These are phyloP conservation scores for Teleogryllus oceanicus DNA, from an alignment of 2,888 invertebrate genomes.

Conservation along the genomic window DNA sequence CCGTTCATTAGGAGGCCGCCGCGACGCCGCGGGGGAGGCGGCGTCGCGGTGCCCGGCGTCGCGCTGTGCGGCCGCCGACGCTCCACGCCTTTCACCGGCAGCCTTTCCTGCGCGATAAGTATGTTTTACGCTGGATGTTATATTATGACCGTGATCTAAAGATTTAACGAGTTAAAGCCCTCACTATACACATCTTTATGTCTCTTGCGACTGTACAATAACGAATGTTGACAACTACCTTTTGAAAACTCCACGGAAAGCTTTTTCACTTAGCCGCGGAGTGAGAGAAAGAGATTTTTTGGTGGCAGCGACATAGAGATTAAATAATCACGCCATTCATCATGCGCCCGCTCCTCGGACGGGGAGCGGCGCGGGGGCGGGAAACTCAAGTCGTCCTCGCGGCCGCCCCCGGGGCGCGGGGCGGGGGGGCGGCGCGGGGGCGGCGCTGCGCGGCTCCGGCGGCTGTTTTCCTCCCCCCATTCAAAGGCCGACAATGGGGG, in stretches of 20 bases:
- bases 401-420: background rate
- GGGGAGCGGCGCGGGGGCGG: background rate
- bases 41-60: background rate
- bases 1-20: background rate
- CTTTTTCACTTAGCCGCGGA: background rate
- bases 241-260: background rate
- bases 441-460: background rate
- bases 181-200: background rate
- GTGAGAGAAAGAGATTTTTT: background rate
- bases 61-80: too few species aligned
- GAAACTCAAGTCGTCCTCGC: background rate
- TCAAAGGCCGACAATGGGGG: background rate
- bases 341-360: background rate
- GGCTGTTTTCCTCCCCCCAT: background rate
- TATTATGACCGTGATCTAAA: background rate
- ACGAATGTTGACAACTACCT: constrained; percentile 18
- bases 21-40: background rate
- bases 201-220: background rate
- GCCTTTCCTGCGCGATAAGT: background rate
- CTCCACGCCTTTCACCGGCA: too few species aligned
- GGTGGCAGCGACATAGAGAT: constrained; percentile 18
- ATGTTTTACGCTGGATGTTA: background rate
- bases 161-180: constrained; percentile 18
- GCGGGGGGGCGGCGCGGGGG: background rate
- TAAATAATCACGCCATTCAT: constrained; percentile 18